A percentile compares a stretch with the other conserved stretches of the same genome.
Evolutionary conservation across 2,888 invertebrate genomes (phyloP).

Genomic region (Zelleria hepariella): DNA sequence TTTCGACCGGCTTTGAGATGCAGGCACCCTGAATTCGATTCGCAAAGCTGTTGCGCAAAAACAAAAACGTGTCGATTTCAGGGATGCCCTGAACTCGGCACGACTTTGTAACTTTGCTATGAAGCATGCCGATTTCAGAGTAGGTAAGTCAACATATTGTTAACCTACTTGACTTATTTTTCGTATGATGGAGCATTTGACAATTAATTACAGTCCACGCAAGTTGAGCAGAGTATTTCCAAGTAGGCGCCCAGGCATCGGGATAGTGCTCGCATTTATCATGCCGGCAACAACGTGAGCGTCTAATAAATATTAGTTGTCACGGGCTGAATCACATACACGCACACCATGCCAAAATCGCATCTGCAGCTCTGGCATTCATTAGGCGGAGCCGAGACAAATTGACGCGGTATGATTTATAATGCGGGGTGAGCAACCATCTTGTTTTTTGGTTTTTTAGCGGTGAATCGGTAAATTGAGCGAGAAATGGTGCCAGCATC

Average conservation of each 20-base stretch:
- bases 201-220: neutral
- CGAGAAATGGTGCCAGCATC: neutral
- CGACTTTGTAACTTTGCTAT: too few species aligned
- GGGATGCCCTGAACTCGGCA: too few species aligned
- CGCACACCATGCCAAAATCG: constrained; percentile 13
- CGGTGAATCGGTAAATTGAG: neutral
- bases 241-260: constrained; percentile 9
- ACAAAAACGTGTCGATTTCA: too few species aligned
- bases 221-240: too few species aligned
- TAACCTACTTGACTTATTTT: too few species aligned
- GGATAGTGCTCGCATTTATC: constrained; percentile 36
- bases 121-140: too few species aligned
- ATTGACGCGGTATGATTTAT: constrained; percentile 34
- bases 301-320: constrained; percentile 56
- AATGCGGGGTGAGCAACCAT: neutral
- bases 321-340: constrained; percentile 29
- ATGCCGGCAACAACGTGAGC: constrained; percentile 41
- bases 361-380: constrained; percentile 21
- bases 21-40: too few species aligned
- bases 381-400: constrained; percentile 32
- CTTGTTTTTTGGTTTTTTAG: neutral
- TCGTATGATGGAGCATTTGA: too few species aligned
- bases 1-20: too few species aligned
- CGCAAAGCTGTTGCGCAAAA: too few species aligned
- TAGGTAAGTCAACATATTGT: too few species aligned